Conservation (phyloP, 2,113 vertebrate genomes). For the Labeo catla region DNA sequence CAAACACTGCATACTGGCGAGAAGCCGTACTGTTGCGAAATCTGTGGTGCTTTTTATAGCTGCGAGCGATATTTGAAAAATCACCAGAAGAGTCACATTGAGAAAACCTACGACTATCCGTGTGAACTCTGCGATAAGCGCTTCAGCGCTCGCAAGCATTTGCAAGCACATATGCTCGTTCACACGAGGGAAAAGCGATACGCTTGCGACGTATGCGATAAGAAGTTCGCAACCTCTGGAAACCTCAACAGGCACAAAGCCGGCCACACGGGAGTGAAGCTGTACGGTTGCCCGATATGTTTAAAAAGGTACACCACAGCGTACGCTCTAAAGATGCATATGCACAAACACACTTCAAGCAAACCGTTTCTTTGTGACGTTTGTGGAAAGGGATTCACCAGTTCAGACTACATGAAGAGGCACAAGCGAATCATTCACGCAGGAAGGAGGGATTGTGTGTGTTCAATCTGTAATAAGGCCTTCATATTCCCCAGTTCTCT, state of each 20-base stretch:
- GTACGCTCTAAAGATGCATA: constrained; percentile 77
- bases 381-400: constrained; percentile 74
- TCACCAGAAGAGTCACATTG: constrained; percentile 62
- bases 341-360: constrained; percentile 71
- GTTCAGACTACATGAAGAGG: constrained; percentile 73
- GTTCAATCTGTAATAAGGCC: constrained; percentile 68
- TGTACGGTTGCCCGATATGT: constrained; percentile 74
- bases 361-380: constrained; percentile 72
- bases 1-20: constrained; percentile 40
- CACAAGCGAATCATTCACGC: constrained; percentile 76
- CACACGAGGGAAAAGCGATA: constrained; percentile 58
- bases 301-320: constrained; percentile 77
- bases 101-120: constrained; percentile 60
- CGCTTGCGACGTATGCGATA: constrained; percentile 76
- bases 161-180: constrained; percentile 52
- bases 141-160: constrained; percentile 54
- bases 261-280: constrained; percentile 70
- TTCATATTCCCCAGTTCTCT: constrained; percentile 61
- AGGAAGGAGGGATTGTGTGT: constrained; percentile 72
- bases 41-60: constrained; percentile 65
- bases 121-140: constrained; percentile 74
- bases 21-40: constrained; percentile 65
- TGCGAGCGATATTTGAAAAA: constrained; percentile 59
- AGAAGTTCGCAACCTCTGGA: constrained; percentile 73
- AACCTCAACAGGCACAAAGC: constrained; percentile 78